Percentiles rank a stretch among this genome's conserved stretches.
These are phyloP conservation scores for Setophaga coronata DNA, from an alignment of 2,113 vertebrate genomes.

Conservation along the genomic window DNA sequence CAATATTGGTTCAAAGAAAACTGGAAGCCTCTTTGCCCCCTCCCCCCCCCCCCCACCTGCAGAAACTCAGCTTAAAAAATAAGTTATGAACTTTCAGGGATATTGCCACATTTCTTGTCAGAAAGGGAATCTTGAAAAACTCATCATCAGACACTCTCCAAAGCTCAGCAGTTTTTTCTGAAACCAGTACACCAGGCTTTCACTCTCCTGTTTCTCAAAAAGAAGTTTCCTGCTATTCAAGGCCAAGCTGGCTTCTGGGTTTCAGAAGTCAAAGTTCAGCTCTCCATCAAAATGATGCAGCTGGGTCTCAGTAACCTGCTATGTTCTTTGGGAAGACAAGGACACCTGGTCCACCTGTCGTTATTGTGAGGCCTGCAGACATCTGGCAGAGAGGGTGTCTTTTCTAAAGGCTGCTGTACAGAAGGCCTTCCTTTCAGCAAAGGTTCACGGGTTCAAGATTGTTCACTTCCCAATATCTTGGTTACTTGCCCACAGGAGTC, in stretches of 20 bases:
- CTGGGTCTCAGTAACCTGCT: neutral
- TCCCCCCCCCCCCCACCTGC: no score
- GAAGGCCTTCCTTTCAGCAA: neutral
- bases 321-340: neutral
- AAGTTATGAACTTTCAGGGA: neutral
- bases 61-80: neutral
- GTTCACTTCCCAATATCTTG: neutral
- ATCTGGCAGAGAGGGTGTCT: neutral
- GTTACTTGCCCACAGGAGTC: neutral
- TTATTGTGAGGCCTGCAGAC: neutral
- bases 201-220: neutral
- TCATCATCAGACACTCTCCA: neutral
- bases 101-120: neutral
- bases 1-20: neutral
- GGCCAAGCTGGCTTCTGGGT: neutral
- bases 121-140: neutral
- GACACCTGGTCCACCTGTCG: neutral
- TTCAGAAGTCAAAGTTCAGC: neutral
- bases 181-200: neutral
- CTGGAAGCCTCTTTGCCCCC: neutral
- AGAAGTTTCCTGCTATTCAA: neutral
- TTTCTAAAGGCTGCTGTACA: neutral
- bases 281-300: neutral
- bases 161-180: conserved; percentile 4
- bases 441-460: neutral